Conservation (phyloP, 1,140 invertebrate species). For the Neocloeon triangulifer region DNA sequence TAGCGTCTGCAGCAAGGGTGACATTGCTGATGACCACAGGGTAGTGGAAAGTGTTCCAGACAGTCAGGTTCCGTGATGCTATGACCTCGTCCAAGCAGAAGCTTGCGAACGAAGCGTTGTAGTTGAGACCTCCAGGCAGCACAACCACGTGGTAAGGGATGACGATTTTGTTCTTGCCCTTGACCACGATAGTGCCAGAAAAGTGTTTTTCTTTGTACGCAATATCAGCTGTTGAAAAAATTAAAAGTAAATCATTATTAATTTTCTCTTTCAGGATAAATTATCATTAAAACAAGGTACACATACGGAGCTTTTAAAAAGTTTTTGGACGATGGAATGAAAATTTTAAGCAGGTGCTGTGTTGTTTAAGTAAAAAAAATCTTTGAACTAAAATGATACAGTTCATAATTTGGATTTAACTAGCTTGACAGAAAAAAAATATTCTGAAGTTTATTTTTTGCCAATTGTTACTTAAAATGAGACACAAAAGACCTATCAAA, state of each 20-base stretch:
- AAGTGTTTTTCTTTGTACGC: slow-evolving; percentile 27
- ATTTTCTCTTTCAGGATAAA: neutral
- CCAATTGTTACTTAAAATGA: too few species aligned
- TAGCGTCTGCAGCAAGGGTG: slow-evolving; percentile 32
- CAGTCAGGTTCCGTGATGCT: slow-evolving; percentile 26
- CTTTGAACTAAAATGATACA: too few species aligned
- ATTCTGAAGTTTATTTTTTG: too few species aligned
- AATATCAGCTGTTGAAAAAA: slow-evolving; percentile 2
- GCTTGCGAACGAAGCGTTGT: slow-evolving; percentile 25
- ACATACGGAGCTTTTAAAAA: too few species aligned
- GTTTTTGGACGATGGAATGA: too few species aligned
- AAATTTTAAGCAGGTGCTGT: too few species aligned
- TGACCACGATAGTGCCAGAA: slow-evolving; percentile 41
- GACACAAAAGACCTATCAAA: too few species aligned
- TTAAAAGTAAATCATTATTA: neutral
- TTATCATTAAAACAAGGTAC: too few species aligned
- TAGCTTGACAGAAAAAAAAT: too few species aligned
- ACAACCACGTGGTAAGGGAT: slow-evolving; percentile 31
- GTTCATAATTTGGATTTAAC: too few species aligned
- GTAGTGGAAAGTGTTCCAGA: slow-evolving; percentile 46
- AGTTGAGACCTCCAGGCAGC: slow-evolving; percentile 27
- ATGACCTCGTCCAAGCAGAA: slow-evolving; percentile 26
- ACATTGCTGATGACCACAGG: slow-evolving; percentile 45
- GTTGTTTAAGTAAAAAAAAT: too few species aligned
- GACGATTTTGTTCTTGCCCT: slow-evolving; percentile 36